Evolutionary conservation across 2,113 vertebrate genomes (phyloP).

Genomic region (Lucifuga dentata): DNA sequence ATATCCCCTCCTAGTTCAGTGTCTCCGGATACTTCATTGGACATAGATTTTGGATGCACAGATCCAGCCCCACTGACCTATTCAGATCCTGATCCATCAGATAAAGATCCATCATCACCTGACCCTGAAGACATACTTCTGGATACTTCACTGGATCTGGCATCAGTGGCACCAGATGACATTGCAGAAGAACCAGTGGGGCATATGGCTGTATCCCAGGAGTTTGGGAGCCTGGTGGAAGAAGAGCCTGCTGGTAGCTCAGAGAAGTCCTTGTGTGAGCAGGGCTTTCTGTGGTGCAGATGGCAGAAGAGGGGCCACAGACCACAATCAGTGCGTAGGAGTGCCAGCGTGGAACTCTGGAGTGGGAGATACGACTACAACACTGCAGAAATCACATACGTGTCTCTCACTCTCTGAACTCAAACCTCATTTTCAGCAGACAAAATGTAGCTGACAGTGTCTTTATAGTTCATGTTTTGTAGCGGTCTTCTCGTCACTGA

Average conservation of each 20-base stretch:
- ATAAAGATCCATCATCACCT: constrained; percentile 35
- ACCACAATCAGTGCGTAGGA: constrained; percentile 65
- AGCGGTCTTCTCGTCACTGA: constrained; percentile 41
- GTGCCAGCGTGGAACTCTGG: constrained; percentile 84
- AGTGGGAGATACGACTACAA: constrained; percentile 83
- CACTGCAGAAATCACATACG: constrained; percentile 85
- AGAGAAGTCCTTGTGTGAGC: constrained; percentile 59
- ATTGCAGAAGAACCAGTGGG: constrained; percentile 36
- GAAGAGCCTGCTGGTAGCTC: constrained; percentile 51
- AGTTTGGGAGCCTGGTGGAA: constrained; percentile 35
- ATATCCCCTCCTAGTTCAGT: constrained; percentile 78
- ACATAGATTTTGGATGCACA: constrained; percentile 63
- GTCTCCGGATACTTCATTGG: constrained; percentile 71
- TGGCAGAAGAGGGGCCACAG: constrained; percentile 76
- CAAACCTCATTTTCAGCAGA: constrained; percentile 73
- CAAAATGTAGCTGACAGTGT: constrained; percentile 73
- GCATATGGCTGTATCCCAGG: constrained; percentile 52
- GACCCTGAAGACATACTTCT: constrained; percentile 57
- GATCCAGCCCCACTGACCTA: constrained; percentile 18
- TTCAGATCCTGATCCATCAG: constrained; percentile 23
- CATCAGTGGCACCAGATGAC: constrained; percentile 55
- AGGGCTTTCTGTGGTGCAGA: constrained; percentile 79
- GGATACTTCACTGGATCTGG: constrained; percentile 51
- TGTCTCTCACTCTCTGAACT: constrained; percentile 82
- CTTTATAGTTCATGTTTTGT: constrained; percentile 51